Base-by-base conservation (phyloP, 2,888 invertebrate species). In the Tetrapedia diversipes region DNA sequence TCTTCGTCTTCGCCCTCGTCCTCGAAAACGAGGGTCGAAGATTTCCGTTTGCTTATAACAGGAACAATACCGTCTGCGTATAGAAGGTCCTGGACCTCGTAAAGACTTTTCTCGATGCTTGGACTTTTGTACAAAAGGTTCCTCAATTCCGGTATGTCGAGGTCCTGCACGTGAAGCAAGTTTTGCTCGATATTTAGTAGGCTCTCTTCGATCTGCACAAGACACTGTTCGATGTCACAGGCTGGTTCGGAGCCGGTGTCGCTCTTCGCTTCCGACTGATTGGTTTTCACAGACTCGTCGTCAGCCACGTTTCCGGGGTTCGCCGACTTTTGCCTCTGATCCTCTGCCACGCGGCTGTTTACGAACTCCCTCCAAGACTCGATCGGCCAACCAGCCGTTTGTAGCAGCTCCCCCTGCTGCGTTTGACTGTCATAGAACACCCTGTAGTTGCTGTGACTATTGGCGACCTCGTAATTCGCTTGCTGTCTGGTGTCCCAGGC, bases 191-290 rank as follows among this genome's bases (percentile, higher is more conserved):
- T 90, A 59, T 89, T 90, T 22, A 89, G 51, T 4, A 90, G 85
- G 43, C 90, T 90, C 73, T 90, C 88, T 60, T 90, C 89, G 49
- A 90, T 90, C 59, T 90, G 88, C 4, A 90, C 87, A 60, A 90
- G 83, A 59, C 89, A 90, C 64, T 90, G 87, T 54, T 90, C 89
- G 16, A 90, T 90, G 51, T 90, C 90, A 47, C 83, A 87, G 4
- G 71, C 77, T 4, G 84, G 53, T 16, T 70, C 77, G 0, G 45
- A 37, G 11, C 53, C 39, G 0, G 54, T 32, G 19, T 82, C 73
- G 51, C 60, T 68, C 29, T 78, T 69, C 8, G 49, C 29, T 8
- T 67, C 70, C 4, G 71, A 27, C 3, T 54, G 41, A 54, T 19
- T 37, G 0, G 27, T 72, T 2, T 8, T 65, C 4, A 11, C 3